These are phyloP conservation scores for Bubo bubo DNA, from an alignment of 2,113 vertebrate genomes.

Conservation along the genomic window DNA sequence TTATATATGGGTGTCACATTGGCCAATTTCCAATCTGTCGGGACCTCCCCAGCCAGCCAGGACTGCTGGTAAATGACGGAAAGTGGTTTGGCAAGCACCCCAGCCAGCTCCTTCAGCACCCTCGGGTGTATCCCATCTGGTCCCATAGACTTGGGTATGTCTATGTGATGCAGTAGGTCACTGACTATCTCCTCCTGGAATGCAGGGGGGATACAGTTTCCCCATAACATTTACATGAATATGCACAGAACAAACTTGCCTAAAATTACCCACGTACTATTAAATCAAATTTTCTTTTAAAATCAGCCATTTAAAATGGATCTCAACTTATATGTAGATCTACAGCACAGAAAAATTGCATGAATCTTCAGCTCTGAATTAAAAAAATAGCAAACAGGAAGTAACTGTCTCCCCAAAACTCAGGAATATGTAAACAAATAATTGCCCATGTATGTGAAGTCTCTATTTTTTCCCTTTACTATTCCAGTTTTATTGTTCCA, in stretches of 20 bases:
- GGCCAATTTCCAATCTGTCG: no score
- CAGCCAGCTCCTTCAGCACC: no score
- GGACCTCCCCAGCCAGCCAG: no score
- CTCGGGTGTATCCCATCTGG: no score
- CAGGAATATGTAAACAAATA: neutral
- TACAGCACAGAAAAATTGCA: neutral
- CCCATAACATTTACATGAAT: neutral
- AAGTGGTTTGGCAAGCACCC: no score
- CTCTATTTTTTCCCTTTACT: neutral
- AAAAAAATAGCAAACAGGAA: neutral
- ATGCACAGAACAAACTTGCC: slow-evolving; percentile 5
- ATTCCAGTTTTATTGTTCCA: neutral
- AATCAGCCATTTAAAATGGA: slow-evolving; percentile 40
- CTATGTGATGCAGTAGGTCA: no score
- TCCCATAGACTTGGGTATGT: no score
- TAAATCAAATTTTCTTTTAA: slow-evolving; percentile 49
- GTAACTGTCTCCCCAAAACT: neutral
- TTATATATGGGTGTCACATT: no score
- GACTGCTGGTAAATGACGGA: no score
- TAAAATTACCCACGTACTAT: slow-evolving; percentile 19
- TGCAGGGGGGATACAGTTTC: neutral
- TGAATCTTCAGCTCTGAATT: neutral
- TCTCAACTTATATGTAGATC: neutral
- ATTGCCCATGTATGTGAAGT: neutral
- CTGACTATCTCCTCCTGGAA: no score